phyloP scores from a whole-genome alignment of 1,140 invertebrate genomes.

The Drosophila sp. region DNA sequence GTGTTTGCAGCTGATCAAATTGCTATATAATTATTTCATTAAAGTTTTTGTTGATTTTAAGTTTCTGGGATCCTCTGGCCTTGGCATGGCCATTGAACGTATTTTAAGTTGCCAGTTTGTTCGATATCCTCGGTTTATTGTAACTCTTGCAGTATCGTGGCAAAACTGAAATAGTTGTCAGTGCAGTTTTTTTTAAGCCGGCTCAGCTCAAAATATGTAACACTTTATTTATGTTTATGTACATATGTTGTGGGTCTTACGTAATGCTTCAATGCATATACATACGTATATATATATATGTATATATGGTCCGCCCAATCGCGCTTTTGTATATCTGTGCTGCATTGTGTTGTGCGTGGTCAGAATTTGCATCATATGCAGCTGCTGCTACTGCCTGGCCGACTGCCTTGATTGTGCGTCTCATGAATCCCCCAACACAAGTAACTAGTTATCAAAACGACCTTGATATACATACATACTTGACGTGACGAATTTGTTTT shows the following conservation, averaged over 20 bases:
- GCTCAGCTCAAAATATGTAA: conserved; percentile 63
- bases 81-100: conserved; percentile 62
- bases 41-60: not conserved
- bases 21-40: not conserved
- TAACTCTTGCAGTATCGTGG: conserved; percentile 17
- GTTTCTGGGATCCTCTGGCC: conserved; percentile 28
- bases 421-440: conserved; percentile 50
- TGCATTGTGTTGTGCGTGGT: conserved; percentile 44
- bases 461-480: conserved; percentile 66
- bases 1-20: conserved; percentile 4
- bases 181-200: conserved; percentile 68
- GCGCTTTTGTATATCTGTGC: conserved; percentile 21
- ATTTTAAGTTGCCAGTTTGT: conserved; percentile 36
- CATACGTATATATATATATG: not conserved
- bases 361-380: conserved; percentile 60
- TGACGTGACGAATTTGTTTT: conserved; percentile 60
- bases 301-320: conserved; percentile 65
- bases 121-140: conserved; percentile 15
- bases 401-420: conserved; percentile 54
- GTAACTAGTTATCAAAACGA: conserved; percentile 59
- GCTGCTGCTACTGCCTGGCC: conserved; percentile 3
- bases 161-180: conserved; percentile 73
- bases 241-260: conserved; percentile 54
- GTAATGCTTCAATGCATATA: conserved; percentile 42
- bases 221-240: conserved; percentile 69